phyloP scores from a whole-genome alignment of 2,888 invertebrate genomes.

The Dynastes grantii region DNA sequence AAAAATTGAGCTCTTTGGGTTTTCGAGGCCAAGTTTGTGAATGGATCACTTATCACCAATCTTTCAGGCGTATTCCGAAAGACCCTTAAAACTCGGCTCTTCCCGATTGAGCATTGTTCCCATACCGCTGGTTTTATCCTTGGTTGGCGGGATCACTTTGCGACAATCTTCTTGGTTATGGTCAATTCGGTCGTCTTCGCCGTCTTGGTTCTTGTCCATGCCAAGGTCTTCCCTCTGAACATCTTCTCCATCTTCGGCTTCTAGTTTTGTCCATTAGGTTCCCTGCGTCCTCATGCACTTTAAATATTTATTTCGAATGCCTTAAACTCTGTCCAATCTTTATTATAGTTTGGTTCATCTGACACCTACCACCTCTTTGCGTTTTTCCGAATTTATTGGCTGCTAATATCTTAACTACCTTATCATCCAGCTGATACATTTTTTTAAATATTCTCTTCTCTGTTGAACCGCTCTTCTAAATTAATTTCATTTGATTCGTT shows the following conservation, averaged over 20 bases:
- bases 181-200: too few relatives aligned
- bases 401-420: slow-evolving; percentile 19
- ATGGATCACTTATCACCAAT: too few relatives aligned
- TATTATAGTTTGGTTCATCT: neutral
- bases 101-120: too few relatives aligned
- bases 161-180: too few relatives aligned
- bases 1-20: too few relatives aligned
- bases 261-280: too few relatives aligned
- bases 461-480: slow-evolving; percentile 17
- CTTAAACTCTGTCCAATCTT: slow-evolving; percentile 3
- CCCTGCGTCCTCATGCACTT: neutral
- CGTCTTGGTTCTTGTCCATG: too few relatives aligned
- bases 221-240: neutral
- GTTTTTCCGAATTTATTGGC: neutral
- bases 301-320: neutral
- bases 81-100: too few relatives aligned
- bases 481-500: slow-evolving; percentile 7
- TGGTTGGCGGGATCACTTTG: too few relatives aligned
- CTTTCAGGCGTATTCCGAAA: too few relatives aligned
- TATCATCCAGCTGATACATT: neutral
- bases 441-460: slow-evolving; percentile 6
- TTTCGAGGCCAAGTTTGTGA: too few relatives aligned
- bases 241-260: neutral
- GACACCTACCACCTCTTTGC: slow-evolving; percentile 30
- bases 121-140: too few relatives aligned